Base-by-base conservation (phyloP, 2,888 invertebrate genomes). In the Stenolophus ochropezus region DNA sequence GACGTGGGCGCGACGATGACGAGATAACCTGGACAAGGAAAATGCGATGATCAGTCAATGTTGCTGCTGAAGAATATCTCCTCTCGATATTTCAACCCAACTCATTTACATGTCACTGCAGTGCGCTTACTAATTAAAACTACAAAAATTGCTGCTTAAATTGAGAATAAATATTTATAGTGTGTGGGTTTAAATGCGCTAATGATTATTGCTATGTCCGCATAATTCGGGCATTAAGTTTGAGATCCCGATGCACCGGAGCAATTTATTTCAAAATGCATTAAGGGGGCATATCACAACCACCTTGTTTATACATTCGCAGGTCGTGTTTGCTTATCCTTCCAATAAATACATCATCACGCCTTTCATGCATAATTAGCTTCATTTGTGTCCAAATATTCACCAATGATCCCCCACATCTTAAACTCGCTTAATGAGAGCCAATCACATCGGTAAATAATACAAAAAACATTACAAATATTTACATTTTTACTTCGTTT, bases 121-220 rank as follows among this genome's bases (percentile, higher is more conserved):
- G 8, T 18, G 65, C 65, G 33, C 18, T 69, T 74, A 76, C 76
- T 79, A 79, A 79, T 79, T 79, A 79, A 79, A 79, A 49, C 69
- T 78, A 78, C 49, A 51, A 76, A 73, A 76, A 76, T 76, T 33
- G 25, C 8, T 58, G 76, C 25, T 76, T 74, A 49, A 74, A 74
- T 53, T 74, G 74, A 4, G 53, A 78, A 58, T 65, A 79, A 71
- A 79, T 79, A 79, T 69, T 79, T 65, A 65, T 65, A 49, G 18
- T 2, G 69, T 71, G 79, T 69, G 69, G 69, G 51, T 69, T 69
- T 69, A 69, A 69, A 69, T 69, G n/a, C 49, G 51, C 79, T 79
- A 79, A 79, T 79, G 79, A 79, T 79, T 69, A 79, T 79, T 79
- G 79, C 65, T 61, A n/a, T 71, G 51, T 51, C 49, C 53, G 79